A percentile compares a stretch with the other conserved stretches of the same genome.
These are phyloP conservation scores for Drosophila ustulata DNA, from an alignment of 2,888 invertebrate species.

Conservation along the genomic window DNA sequence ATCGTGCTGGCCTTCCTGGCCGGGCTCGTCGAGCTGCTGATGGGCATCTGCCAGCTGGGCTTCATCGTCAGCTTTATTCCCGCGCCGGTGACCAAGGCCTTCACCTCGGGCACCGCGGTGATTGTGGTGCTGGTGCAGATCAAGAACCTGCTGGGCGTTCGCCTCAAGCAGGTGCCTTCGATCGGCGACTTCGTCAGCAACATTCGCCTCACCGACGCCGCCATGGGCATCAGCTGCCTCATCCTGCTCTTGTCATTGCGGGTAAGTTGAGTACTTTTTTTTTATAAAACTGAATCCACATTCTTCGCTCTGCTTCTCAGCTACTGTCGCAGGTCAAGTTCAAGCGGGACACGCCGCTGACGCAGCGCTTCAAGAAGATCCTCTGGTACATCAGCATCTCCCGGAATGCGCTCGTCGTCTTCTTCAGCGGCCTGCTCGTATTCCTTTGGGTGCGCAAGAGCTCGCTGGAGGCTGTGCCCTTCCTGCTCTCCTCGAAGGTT, in stretches of 20 bases:
- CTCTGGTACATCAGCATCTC: conserved; percentile 92
- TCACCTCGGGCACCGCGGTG: conserved; percentile 93
- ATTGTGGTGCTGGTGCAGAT: conserved; percentile 91
- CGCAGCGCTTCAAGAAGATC: conserved; percentile 85
- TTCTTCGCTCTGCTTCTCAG: conserved; percentile 41
- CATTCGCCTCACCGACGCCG: conserved; percentile 87
- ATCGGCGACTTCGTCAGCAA: conserved; percentile 85
- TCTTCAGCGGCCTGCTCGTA: conserved; percentile 88
- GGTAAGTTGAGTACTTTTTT: conserved; percentile 85
- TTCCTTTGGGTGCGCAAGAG: conserved; percentile 84
- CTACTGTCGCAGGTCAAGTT: conserved; percentile 75
- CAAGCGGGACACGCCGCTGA: conserved; percentile 58
- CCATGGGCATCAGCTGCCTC: conserved; percentile 89
- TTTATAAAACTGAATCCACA: not conserved
- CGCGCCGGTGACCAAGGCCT: conserved; percentile 92
- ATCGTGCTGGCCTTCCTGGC: conserved; percentile 91
- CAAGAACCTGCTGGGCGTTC: conserved; percentile 90
- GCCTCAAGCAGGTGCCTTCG: conserved; percentile 84
- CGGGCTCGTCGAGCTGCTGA: conserved; percentile 91
- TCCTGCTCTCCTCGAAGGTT: conserved; percentile 88
- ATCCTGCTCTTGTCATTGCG: conserved; percentile 88
- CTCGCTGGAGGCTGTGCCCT: conserved; percentile 86
- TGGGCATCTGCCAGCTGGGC: conserved; percentile 93
- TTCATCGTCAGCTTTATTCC: conserved; percentile 94
- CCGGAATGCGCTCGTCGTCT: conserved; percentile 92